A percentile compares a stretch with the other conserved stretches of the same genome.
These are phyloP conservation scores for Cyanistes caeruleus DNA, from an alignment of 2,113 vertebrate genomes.

Conservation along the genomic window DNA sequence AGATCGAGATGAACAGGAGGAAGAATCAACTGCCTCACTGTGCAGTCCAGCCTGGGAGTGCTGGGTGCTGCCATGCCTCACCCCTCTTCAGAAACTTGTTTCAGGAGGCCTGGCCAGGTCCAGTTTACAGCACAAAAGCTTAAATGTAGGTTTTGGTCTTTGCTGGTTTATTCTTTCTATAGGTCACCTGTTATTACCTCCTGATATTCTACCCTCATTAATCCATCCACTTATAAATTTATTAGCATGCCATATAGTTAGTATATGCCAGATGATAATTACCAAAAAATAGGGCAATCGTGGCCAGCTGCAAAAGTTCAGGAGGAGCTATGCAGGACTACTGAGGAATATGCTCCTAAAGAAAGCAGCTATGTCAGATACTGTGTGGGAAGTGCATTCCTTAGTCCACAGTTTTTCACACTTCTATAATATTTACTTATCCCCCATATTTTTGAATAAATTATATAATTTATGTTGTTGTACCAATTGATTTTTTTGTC, in stretches of 20 bases:
- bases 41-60: neutral
- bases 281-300: neutral
- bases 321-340: neutral
- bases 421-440: neutral
- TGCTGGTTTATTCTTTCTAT: neutral
- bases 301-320: neutral
- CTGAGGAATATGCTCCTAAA: neutral
- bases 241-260: fast-evolving
- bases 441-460: neutral
- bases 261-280: neutral
- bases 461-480: neutral
- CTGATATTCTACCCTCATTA: neutral
- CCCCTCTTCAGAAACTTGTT: neutral
- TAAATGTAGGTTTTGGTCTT: neutral
- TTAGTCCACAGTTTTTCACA: neutral
- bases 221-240: neutral
- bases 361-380: neutral
- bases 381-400: neutral
- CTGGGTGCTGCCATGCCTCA: neutral
- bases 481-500: neutral
- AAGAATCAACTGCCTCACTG: neutral
- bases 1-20: neutral
- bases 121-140: neutral
- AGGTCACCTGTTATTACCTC: neutral
- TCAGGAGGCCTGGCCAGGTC: neutral